phyloP scores from a whole-genome alignment of 2,888 invertebrate species.

The Cephus pulcher region DNA sequence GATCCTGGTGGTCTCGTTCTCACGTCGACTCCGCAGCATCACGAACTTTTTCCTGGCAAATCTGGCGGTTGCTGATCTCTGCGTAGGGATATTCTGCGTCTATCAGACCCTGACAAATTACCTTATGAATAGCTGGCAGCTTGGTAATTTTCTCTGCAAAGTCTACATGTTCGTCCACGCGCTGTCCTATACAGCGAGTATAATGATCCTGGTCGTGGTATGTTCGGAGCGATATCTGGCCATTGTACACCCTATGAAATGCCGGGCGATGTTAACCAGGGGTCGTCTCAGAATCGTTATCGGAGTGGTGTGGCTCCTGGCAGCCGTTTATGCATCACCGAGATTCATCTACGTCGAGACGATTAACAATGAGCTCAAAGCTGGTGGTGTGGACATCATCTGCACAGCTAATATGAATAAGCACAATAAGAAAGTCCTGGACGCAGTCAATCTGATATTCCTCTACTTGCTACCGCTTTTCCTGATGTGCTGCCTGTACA shows the following conservation, averaged over 20 bases:
- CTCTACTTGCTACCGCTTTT: slow-evolving; percentile 85
- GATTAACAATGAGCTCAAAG: slow-evolving; percentile 72
- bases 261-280: slow-evolving; percentile 84
- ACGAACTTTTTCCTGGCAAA: slow-evolving; percentile 94
- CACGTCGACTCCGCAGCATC: slow-evolving; percentile 84
- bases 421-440: slow-evolving; percentile 82
- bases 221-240: slow-evolving; percentile 90
- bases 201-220: slow-evolving; percentile 88
- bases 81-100: slow-evolving; percentile 93
- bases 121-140: slow-evolving; percentile 82
- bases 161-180: slow-evolving; percentile 92
- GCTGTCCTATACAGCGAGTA: slow-evolving; percentile 90
- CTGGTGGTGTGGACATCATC: slow-evolving; percentile 75
- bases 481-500: slow-evolving; percentile 78
- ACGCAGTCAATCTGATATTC: slow-evolving; percentile 84
- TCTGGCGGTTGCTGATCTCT: slow-evolving; percentile 89
- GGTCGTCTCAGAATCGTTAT: slow-evolving; percentile 82
- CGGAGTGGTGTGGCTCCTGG: slow-evolving; percentile 83
- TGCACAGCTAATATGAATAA: slow-evolving; percentile 81
- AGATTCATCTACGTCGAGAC: slow-evolving; percentile 87
- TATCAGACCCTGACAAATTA: slow-evolving; percentile 89
- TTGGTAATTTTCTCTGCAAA: slow-evolving; percentile 88
- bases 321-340: slow-evolving; percentile 85
- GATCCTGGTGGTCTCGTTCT: slow-evolving; percentile 85
- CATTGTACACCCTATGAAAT: slow-evolving; percentile 85